A percentile compares a stretch with the other conserved stretches of the same genome.
Evolutionary conservation across 2,797 vertebrate genomes (phyloP).

Genomic region (Galaxias olidus): DNA sequence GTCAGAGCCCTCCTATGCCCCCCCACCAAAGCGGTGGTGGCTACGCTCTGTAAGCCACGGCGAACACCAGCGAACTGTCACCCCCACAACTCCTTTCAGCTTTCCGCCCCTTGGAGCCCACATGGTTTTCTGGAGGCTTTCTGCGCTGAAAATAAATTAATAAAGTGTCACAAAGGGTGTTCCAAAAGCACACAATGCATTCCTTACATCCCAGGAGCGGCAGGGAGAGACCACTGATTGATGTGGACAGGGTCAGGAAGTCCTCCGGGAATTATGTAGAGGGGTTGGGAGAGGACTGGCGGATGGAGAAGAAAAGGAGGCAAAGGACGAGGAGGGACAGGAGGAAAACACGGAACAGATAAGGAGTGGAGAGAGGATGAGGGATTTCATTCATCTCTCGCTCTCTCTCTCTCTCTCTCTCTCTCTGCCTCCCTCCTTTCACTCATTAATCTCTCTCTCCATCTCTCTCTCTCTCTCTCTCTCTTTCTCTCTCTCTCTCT

Average conservation of each 20-base stretch:
- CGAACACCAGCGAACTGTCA: conserved; percentile 40
- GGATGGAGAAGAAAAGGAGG: conserved; percentile 27
- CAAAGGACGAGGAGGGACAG: conserved; percentile 27
- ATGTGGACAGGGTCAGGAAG: conserved; percentile 73
- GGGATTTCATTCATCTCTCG: conserved; percentile 9
- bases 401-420: conserved; percentile 1
- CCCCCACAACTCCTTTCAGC: conserved; percentile 54
- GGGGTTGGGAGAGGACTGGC: conserved; percentile 14
- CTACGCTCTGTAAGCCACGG: neutral
- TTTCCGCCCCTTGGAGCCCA: conserved; percentile 26
- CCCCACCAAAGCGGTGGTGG: conserved; percentile 28
- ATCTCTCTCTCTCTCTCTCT: neutral
- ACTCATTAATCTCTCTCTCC: neutral
- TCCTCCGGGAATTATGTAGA: conserved; percentile 50
- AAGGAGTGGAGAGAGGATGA: conserved; percentile 40
- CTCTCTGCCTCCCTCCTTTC: conserved; percentile 2
- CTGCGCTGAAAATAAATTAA: conserved; percentile 76
- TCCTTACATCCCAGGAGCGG: conserved; percentile 63
- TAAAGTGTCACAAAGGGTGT: conserved; percentile 69
- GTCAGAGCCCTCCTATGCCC: conserved; percentile 29
- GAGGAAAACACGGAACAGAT: neutral
- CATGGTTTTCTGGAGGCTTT: conserved; percentile 41
- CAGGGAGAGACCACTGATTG: conserved; percentile 69
- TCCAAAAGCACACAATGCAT: conserved; percentile 72
- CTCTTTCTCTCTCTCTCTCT: conserved; percentile 5